Conservation (phyloP, 1,140 invertebrate genomes). For the Ostrea denselamellosa region DNA sequence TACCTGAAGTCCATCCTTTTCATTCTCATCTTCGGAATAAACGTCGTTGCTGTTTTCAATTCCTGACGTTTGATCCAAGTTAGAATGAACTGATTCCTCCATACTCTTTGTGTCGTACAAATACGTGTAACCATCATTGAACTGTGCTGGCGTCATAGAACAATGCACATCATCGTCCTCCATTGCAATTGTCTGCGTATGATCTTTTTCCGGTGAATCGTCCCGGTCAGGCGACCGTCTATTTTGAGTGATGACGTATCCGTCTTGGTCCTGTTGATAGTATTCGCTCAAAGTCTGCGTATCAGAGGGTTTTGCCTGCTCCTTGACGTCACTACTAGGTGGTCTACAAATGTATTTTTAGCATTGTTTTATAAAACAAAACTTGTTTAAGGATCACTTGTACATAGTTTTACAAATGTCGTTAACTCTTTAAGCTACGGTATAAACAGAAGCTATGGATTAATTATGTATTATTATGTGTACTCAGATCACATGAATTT, state of each 20-base stretch:
- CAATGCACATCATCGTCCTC: neutral
- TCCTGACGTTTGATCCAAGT: neutral
- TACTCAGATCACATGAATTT: too few relatives aligned
- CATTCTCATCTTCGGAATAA: neutral
- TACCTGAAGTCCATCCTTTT: constrained; percentile 35
- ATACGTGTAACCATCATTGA: constrained; percentile 23
- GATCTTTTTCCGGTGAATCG: neutral
- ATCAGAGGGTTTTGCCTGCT: neutral
- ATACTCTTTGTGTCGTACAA: constrained; percentile 33
- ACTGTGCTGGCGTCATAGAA: neutral
- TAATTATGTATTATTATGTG: too few relatives aligned
- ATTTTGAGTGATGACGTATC: constrained; percentile 27
- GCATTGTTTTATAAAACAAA: too few relatives aligned
- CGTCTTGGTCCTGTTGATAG: constrained; percentile 28
- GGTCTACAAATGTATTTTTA: neutral
- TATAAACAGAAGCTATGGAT: too few relatives aligned
- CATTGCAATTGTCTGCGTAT: neutral
- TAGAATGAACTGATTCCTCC: neutral
- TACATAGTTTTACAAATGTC: too few relatives aligned
- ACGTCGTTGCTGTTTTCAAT: neutral
- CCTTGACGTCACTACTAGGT: neutral
- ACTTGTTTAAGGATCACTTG: too few relatives aligned
- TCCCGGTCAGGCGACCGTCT: constrained; percentile 12
- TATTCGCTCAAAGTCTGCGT: constrained; percentile 12
- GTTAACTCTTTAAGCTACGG: too few relatives aligned